phyloP scores from a whole-genome alignment of 2,113 vertebrate genomes.

The Ivindomyrus marchei region DNA sequence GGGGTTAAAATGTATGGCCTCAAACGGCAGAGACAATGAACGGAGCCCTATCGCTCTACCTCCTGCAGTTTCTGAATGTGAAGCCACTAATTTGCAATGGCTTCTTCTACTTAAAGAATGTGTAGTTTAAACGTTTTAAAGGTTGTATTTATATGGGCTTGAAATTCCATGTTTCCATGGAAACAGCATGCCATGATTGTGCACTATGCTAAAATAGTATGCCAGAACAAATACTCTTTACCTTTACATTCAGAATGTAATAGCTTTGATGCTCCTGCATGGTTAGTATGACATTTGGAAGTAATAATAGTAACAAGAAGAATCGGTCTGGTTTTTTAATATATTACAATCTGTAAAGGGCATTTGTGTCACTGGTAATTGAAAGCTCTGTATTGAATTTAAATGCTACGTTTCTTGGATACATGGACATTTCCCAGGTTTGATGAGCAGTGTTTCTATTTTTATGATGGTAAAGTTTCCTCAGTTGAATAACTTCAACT shows the following conservation, averaged over 20 bases:
- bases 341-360: not conserved
- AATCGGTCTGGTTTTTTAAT: not conserved
- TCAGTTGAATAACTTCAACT: not conserved
- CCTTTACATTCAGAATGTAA: constrained; percentile 28
- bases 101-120: not conserved
- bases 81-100: not conserved
- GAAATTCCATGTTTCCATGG: constrained; percentile 40
- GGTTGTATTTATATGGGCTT: constrained; percentile 52
- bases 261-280: constrained; percentile 36
- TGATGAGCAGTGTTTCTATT: not conserved
- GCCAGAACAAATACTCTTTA: constrained; percentile 49
- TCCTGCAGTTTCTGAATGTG: not conserved
- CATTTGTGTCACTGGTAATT: not conserved
- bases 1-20: not conserved
- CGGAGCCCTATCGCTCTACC: not conserved
- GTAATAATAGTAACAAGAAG: not conserved
- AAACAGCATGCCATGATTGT: constrained; percentile 39
- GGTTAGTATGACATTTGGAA: not conserved
- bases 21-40: not conserved
- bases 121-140: constrained; percentile 25
- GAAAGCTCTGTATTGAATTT: not conserved
- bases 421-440: not conserved
- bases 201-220: constrained; percentile 28
- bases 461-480: not conserved
- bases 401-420: not conserved